phyloP scores from a whole-genome alignment of 2,797 vertebrate genomes.

The Macropus fuliginosus region DNA sequence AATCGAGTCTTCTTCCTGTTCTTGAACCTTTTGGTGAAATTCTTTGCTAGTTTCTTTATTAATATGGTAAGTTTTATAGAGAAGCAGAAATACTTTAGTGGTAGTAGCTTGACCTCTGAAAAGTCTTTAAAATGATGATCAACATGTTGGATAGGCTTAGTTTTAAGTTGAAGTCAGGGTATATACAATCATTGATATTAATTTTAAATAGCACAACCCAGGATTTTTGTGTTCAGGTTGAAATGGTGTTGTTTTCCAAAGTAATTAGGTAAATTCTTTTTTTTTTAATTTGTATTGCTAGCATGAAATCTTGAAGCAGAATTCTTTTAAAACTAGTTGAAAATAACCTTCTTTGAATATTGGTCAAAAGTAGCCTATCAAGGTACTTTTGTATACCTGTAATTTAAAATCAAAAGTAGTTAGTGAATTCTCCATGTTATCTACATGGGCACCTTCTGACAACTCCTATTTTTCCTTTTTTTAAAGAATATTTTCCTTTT shows the following conservation, averaged over 20 bases:
- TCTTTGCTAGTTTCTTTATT: background rate
- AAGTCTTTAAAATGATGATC: conserved; percentile 14
- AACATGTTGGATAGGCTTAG: background rate
- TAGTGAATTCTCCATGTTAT: background rate
- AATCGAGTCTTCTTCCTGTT: conserved; percentile 13
- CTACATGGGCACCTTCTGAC: background rate
- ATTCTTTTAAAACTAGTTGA: background rate
- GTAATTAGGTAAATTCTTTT: background rate
- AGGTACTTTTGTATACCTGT: background rate
- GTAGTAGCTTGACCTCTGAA: background rate
- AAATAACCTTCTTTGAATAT: background rate
- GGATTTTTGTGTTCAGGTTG: conserved; percentile 34
- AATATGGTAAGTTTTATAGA: background rate
- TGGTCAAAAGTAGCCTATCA: background rate
- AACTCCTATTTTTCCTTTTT: background rate
- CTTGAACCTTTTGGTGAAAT: conserved; percentile 18
- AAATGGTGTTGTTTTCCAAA: background rate
- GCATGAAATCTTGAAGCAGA: conserved; percentile 37
- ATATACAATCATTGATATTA: conserved; percentile 42
- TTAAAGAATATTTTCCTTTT: background rate
- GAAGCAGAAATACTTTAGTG: background rate
- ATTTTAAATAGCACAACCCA: conserved; percentile 53
- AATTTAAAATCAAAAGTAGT: background rate
- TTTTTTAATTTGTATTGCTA: background rate
- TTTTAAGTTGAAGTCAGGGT: conserved; percentile 41